Conservation (phyloP, 2,888 invertebrate species). For the Crepidodera aurea region DNA sequence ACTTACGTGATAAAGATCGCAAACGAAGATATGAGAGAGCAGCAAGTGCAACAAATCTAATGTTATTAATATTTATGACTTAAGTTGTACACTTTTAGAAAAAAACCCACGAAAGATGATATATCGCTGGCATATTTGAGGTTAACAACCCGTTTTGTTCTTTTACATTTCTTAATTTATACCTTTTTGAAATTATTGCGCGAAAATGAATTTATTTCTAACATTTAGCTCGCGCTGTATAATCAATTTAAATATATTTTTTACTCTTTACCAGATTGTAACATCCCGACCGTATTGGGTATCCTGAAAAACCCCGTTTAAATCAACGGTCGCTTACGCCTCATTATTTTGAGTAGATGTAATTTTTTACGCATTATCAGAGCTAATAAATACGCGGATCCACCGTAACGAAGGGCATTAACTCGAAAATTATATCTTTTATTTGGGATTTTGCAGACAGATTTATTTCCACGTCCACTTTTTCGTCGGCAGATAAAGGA, state of each 20-base stretch:
- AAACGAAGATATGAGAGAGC: slow-evolving; percentile 13
- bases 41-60: slow-evolving; percentile 22
- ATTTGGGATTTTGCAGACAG: not conserved
- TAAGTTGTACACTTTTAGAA: not conserved
- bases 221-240: too few species aligned
- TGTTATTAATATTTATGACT: slow-evolving; percentile 26
- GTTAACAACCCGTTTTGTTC: not conserved
- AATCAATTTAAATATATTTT: too few species aligned
- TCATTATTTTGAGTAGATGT: not conserved
- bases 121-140: not conserved
- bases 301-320: too few species aligned
- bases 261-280: too few species aligned
- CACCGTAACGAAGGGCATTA: not conserved
- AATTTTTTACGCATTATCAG: not conserved
- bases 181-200: too few species aligned
- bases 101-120: slow-evolving; percentile 1
- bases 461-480: not conserved
- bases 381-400: not conserved
- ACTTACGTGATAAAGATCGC: slow-evolving; percentile 20
- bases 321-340: too few species aligned
- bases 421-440: not conserved
- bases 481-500: not conserved
- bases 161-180: too few species aligned
- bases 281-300: too few species aligned
- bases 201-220: too few species aligned